Conservation (phyloP, 2,113 vertebrate species). For the Corythoichthys intestinalis region DNA sequence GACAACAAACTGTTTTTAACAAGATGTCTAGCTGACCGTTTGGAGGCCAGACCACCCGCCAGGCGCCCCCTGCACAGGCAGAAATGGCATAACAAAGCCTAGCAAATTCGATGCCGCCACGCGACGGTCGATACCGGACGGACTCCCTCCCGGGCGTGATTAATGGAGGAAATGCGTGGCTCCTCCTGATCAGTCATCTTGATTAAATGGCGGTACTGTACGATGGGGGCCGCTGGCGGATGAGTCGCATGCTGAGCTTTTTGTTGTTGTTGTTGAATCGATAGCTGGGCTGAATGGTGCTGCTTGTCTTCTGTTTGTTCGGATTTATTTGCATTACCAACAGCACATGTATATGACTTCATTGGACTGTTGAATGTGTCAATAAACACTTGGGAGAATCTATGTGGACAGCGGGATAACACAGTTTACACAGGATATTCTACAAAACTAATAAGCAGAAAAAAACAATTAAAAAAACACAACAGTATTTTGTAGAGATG, state of each 20-base stretch:
- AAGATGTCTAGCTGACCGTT: constrained; percentile 30
- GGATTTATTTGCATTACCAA: constrained; percentile 11
- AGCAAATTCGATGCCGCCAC: constrained; percentile 42
- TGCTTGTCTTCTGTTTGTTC: constrained; percentile 10
- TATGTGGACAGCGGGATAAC: neutral
- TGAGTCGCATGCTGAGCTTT: constrained; percentile 6
- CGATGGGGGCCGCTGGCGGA: constrained; percentile 1
- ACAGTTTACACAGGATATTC: too few relatives aligned
- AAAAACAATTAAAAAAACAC: neutral
- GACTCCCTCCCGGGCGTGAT: constrained; percentile 50
- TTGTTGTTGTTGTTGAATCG: constrained; percentile 16
- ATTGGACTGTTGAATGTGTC: constrained; percentile 1
- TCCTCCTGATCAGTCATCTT: constrained; percentile 42
- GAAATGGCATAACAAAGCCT: neutral
- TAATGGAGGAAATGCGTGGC: constrained; percentile 37
- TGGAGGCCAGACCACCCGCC: constrained; percentile 27
- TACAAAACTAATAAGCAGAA: neutral
- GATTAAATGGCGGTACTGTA: constrained; percentile 38
- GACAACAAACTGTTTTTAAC: constrained; percentile 36
- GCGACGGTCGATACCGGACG: constrained; percentile 27
- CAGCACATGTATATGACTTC: neutral
- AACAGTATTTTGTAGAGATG: neutral
- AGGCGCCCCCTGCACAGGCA: neutral
- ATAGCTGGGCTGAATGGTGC: constrained; percentile 1
- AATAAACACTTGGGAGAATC: constrained; percentile 1